A percentile compares a stretch with the other conserved stretches of the same genome.
These are phyloP conservation scores for Drosophila cognata DNA, from an alignment of 2,888 invertebrate genomes.

Conservation along the genomic window DNA sequence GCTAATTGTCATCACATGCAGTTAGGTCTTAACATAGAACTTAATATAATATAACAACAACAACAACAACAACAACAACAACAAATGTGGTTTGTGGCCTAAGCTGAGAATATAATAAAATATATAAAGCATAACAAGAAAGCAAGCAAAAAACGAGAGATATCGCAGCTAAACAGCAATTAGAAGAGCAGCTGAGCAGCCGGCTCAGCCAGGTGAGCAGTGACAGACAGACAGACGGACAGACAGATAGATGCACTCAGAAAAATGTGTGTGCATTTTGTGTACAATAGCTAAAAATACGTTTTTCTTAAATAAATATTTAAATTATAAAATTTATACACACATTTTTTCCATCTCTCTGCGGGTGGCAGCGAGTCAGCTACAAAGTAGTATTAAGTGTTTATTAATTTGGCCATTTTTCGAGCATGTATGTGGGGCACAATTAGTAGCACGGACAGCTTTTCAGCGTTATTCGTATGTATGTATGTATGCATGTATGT, in stretches of 20 bases:
- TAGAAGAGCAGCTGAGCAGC: background rate
- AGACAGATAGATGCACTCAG: too few species aligned
- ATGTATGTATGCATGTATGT: background rate
- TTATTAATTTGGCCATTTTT: constrained; percentile 18
- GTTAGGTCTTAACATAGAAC: constrained; percentile 15
- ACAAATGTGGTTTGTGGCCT: constrained; percentile 13
- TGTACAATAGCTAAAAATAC: background rate
- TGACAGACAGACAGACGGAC: background rate
- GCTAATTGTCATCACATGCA: constrained; percentile 23
- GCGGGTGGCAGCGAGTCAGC: background rate
- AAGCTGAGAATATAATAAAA: background rate
- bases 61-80: constrained; percentile 33
- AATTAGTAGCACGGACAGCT: background rate
- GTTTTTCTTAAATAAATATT: background rate
- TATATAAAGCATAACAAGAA: background rate
- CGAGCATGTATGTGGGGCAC: background rate
- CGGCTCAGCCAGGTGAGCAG: background rate
- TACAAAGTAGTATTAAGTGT: background rate
- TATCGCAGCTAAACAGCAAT: background rate
- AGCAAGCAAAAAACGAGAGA: constrained; percentile 3
- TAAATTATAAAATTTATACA: background rate
- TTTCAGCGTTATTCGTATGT: background rate
- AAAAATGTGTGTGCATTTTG: too few species aligned
- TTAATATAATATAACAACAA: constrained; percentile 31
- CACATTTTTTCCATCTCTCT: background rate